phyloP scores from a whole-genome alignment of 2,113 vertebrate species.

The Lepus americanus region DNA sequence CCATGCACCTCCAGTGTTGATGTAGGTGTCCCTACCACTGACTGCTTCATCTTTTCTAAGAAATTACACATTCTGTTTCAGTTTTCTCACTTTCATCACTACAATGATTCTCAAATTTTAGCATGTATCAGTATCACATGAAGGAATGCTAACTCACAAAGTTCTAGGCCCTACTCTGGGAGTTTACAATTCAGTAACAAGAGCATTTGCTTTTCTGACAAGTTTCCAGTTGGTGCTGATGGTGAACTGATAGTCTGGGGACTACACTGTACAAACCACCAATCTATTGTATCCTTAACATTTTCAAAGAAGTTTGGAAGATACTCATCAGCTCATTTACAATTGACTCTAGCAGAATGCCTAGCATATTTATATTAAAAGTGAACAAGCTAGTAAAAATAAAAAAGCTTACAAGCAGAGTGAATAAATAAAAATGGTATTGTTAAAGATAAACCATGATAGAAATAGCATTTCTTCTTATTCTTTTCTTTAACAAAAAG shows the following conservation, averaged over 20 bases:
- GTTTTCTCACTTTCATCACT: neutral
- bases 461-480: neutral
- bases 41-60: neutral
- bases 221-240: neutral
- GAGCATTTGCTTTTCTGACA: neutral
- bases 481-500: slow-evolving; percentile 7
- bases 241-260: neutral
- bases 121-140: neutral
- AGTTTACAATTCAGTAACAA: neutral
- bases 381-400: neutral
- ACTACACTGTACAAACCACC: neutral
- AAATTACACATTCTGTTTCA: neutral
- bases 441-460: neutral
- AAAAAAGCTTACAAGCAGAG: neutral
- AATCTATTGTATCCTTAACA: neutral
- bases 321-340: neutral
- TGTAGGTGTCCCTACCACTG: neutral
- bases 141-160: neutral
- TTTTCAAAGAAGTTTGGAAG: neutral
- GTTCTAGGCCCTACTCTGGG: neutral
- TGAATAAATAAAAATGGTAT: neutral
- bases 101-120: neutral
- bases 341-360: neutral
- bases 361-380: neutral
- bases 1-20: neutral